Evolutionary conservation across 2,113 vertebrate species (phyloP), one percentile per base, ranked within the genome.

Genomic region (Silurus meridionalis): DNA sequence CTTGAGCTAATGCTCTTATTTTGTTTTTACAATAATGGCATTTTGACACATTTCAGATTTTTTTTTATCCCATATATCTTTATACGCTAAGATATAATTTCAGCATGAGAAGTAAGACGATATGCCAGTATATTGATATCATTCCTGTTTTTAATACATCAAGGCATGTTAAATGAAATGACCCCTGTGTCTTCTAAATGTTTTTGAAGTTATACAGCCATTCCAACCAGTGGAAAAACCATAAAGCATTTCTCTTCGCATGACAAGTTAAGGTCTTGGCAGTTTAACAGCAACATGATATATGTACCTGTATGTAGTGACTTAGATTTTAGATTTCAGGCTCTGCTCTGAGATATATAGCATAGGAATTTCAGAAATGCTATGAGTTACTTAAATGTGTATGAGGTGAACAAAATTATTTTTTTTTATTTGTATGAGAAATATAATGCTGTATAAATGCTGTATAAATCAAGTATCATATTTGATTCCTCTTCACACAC

Each of bases 351-450:
- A 61, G 5, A 60, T n/a, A 80, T 37, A 37, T 2, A 10, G 9
- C 78, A 46, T 21, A 48, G 57, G 19, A 80, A 80, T 61, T 17
- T 48, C 19, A 61, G 23, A 74, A 85, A 37, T 37, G 75, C 79
- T 85, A 85, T 78, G 63, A 69, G 7, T 58, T 23, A 17, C 14
- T 85, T 58, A 69, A 78, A 77, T 66, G 6, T 67, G 48, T 80
- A 50, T 48, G 25, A 80, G 8, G 28, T 11, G 37, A 64, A 25
- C 57, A 53, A 17, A 25, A 25, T 10, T 63, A 11, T 57, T 57
- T 84, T 84, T 84, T 23, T n/a, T n/a, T n/a, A 75, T 75, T 61
- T 61, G 13, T 75, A 84, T 84, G 66, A 60, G 25, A 72, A 63
- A 50, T 37, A 0, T 37, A 21, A 46, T 74, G 28, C 69, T 60